These are phyloP conservation scores for Lasioglossum albipes DNA, from an alignment of 1,140 invertebrate species.

Conservation along the genomic window DNA sequence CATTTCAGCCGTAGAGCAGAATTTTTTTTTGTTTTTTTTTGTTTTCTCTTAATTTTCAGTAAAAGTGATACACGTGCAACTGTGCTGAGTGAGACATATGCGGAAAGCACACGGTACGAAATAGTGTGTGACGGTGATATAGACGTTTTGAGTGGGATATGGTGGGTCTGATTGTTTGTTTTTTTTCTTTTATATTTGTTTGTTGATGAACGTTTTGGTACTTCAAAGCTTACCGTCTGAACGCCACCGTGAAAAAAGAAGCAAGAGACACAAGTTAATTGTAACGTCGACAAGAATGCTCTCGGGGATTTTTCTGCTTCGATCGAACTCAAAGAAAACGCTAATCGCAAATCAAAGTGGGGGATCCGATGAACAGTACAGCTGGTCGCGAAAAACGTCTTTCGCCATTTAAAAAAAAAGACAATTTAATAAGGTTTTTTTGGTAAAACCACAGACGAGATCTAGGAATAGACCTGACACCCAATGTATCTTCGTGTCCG, in stretches of 20 bases:
- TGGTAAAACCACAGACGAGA: too few species aligned
- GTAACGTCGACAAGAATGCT: constrained; percentile 8
- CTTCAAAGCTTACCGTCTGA: constrained; percentile 75
- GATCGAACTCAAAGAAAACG: constrained; percentile 34
- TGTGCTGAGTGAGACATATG: constrained; percentile 48
- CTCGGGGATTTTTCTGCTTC: neutral
- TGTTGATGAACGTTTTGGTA: constrained; percentile 25
- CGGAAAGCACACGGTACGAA: constrained; percentile 46
- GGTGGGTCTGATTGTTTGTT: too few species aligned
- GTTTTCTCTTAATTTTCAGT: constrained; percentile 5
- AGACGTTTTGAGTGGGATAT: neutral
- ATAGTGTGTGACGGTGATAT: constrained; percentile 46
- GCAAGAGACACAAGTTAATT: constrained; percentile 55
- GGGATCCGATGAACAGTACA: neutral
- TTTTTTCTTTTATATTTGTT: constrained; percentile 1
- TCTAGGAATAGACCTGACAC: too few species aligned
- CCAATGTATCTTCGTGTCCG: too few species aligned
- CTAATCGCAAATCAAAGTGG: constrained; percentile 53
- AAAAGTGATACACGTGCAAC: constrained; percentile 47
- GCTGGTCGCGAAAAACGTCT: neutral
- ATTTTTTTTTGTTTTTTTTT: constrained; percentile 19
- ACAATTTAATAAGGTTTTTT: too few species aligned
- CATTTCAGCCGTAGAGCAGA: neutral
- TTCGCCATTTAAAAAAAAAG: too few species aligned
- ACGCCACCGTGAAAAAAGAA: constrained; percentile 73